These are phyloP conservation scores for Oscheius sp. DNA, from an alignment of 2,888 invertebrate species.

Conservation along the genomic window DNA sequence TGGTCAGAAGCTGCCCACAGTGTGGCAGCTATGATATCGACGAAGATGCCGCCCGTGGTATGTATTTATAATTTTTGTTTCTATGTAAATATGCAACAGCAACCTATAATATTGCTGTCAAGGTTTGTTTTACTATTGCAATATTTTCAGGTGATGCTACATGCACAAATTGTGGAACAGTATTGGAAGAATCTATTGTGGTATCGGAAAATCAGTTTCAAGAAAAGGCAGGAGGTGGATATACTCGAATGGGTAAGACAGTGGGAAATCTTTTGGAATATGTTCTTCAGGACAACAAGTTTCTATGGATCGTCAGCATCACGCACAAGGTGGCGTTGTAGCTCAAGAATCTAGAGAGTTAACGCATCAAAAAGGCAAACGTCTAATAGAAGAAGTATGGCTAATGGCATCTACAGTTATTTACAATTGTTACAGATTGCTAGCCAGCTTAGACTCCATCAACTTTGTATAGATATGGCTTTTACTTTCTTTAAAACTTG, in stretches of 20 bases:
- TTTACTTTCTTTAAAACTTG: conserved; percentile 87
- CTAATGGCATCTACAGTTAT: not conserved
- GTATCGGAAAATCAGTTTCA: conserved; percentile 96
- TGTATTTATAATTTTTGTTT: not conserved
- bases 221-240: conserved; percentile 80
- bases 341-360: conserved; percentile 88
- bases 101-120: not conserved
- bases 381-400: conserved; percentile 68
- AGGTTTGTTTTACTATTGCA: not conserved
- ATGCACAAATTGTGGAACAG: conserved; percentile 94
- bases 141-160: conserved; percentile 81
- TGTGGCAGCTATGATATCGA: conserved; percentile 85
- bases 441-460: conserved; percentile 86
- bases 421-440: conserved; percentile 76
- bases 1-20: conserved; percentile 65
- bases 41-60: conserved; percentile 89
- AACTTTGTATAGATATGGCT: conserved; percentile 91
- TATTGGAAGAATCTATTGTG: conserved; percentile 93
- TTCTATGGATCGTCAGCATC: conserved; percentile 46
- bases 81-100: not conserved
- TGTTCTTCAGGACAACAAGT: conserved; percentile 45
- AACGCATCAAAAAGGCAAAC: conserved; percentile 84
- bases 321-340: conserved; percentile 52
- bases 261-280: not conserved
- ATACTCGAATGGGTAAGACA: conserved; percentile 77